Percentiles rank a stretch among this genome's conserved stretches.
phyloP scores from a whole-genome alignment of 2,113 vertebrate genomes.

The Sinocyclocheilus rhinocerous region DNA sequence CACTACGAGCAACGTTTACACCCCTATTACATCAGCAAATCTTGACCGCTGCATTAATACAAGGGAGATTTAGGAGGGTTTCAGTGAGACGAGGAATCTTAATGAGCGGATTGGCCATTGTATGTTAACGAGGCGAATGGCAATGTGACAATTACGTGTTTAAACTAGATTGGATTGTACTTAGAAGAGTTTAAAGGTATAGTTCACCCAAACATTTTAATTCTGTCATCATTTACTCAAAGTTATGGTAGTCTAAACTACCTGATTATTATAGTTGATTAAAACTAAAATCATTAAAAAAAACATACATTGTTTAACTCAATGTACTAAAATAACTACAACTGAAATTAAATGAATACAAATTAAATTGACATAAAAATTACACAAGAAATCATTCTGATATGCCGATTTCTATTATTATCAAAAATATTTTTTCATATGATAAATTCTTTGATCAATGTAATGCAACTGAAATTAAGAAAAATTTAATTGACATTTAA shows the following conservation, averaged over 20 bases:
- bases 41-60: not conserved
- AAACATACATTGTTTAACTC: too few species aligned
- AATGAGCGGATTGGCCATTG: not conserved
- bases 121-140: not conserved
- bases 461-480: too few species aligned
- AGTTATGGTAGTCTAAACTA: not conserved
- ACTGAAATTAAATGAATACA: too few species aligned
- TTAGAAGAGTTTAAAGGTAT: not conserved
- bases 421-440: too few species aligned
- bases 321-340: too few species aligned
- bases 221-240: not conserved
- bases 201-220: not conserved
- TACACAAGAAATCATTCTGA: too few species aligned
- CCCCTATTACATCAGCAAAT: constrained; percentile 25
- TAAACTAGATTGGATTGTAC: not conserved
- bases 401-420: too few species aligned
- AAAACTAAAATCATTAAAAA: not conserved
- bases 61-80: not conserved
- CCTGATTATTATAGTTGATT: not conserved
- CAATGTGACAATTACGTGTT: not conserved
- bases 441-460: too few species aligned
- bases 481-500: too few species aligned
- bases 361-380: too few species aligned
- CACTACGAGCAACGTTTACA: constrained; percentile 1
- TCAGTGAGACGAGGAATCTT: constrained; percentile 1